These are phyloP conservation scores for Crepidodera aurea DNA, from an alignment of 2,888 invertebrate genomes.

Conservation along the genomic window DNA sequence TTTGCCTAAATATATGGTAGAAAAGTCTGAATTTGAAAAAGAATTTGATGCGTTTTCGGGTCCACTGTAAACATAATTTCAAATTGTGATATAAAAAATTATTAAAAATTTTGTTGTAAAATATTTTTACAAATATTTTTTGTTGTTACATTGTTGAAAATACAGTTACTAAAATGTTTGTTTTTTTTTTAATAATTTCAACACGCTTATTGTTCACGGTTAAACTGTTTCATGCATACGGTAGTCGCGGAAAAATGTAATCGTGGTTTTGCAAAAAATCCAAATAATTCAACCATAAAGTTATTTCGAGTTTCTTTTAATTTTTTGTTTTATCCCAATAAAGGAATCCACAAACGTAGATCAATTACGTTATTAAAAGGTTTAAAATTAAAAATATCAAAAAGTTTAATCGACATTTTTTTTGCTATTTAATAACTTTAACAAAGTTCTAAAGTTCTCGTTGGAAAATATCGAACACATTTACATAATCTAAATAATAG, in stretches of 20 bases:
- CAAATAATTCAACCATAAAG: background rate
- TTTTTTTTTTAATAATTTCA: background rate
- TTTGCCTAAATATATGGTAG: slow-evolving; percentile 74
- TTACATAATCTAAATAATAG: too few relatives aligned
- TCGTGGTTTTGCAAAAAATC: background rate
- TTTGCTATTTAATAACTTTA: too few relatives aligned
- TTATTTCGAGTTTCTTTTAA: too few relatives aligned
- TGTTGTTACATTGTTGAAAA: slow-evolving; percentile 29
- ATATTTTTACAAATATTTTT: slow-evolving; percentile 12
- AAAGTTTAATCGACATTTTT: too few relatives aligned
- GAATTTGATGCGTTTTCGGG: slow-evolving; percentile 68
- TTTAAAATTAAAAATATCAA: too few relatives aligned
- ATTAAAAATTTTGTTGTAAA: slow-evolving; percentile 7
- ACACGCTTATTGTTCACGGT: too few relatives aligned
- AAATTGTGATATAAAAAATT: slow-evolving; percentile 30
- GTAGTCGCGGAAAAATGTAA: background rate
- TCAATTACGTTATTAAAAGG: too few relatives aligned
- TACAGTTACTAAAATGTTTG: slow-evolving; percentile 17
- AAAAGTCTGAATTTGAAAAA: slow-evolving; percentile 72
- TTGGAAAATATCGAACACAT: too few relatives aligned
- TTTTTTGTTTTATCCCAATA: too few relatives aligned
- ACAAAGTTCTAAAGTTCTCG: too few relatives aligned
- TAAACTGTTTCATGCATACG: background rate
- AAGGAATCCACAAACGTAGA: too few relatives aligned
- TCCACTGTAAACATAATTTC: slow-evolving; percentile 32